Base-by-base conservation (phyloP, 2,888 invertebrate species). In the Ophonus ardosiacus region DNA sequence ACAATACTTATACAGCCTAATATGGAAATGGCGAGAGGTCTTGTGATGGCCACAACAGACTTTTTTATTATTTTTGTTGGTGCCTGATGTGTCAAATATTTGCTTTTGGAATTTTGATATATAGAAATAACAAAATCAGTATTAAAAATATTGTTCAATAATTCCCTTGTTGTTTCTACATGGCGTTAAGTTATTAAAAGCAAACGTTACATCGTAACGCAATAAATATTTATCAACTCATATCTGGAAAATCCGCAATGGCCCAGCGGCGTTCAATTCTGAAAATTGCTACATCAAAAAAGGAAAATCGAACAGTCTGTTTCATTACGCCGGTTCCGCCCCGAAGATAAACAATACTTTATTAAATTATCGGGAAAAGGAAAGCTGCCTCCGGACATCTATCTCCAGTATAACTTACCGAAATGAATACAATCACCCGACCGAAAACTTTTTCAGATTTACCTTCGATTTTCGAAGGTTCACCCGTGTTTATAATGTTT, bases 291-390 rank as follows among this genome's bases (percentile, higher is more conserved):
- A 63, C 81, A 81, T 38, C 63, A 40, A 81, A 81, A 81, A 81
- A 81, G 24, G 82, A 82, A 65, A 82, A 82, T 57, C 18, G 82
- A 82, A 68, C 82, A 56, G 68, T 82, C 38, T 82, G 82, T 82
- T 82, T 82, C 82, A 82, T 82, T 82, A 82, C 82, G 51, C 38
- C 82, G 31, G 82, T 38, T 71, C 82, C 82, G 71, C 71, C 68
- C 71, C 51, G 82, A 82, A 82, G 82, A 82, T 82, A 82, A 82
- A 82, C 82, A 82, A 82, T 82, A 82, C 71, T 82, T 82, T 82
- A 82, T 82, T 82, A 82, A 82, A 82, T 82, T 82, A 82, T 57
- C 18, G 31, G 57, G 51, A 71, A 65, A 56, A 71, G 71, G 82
- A 31, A 31, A 71, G 71, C 43, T 51, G 79, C 82, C 74, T 56